Percentiles rank a stretch among this genome's conserved stretches.
Conservation (phyloP, 2,113 vertebrate species). For the Gallinago undulata region DNA sequence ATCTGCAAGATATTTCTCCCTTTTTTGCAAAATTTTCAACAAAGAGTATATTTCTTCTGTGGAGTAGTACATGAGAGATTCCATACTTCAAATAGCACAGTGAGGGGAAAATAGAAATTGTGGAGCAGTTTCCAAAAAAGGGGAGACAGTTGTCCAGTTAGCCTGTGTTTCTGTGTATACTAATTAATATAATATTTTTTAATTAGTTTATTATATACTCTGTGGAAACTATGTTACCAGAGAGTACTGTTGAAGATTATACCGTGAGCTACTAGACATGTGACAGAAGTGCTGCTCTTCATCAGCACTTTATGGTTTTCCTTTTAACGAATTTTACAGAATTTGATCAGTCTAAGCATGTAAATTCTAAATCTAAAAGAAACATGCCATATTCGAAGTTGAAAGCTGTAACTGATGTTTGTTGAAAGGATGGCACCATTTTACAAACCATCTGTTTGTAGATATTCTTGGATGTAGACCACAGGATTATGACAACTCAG, state of each 20-base stretch:
- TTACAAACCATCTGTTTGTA: background rate
- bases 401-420: background rate
- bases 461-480: background rate
- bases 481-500: background rate
- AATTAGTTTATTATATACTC: background rate
- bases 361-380: background rate
- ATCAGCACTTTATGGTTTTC: conserved; percentile 40
- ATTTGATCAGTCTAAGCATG: conserved; percentile 45
- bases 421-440: background rate
- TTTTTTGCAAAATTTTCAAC: background rate
- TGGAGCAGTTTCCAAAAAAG: too few relatives aligned
- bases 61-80: background rate
- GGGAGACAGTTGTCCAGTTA: background rate
- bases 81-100: background rate
- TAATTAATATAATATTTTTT: background rate
- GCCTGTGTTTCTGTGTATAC: background rate
- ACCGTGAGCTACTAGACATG: background rate
- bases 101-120: background rate
- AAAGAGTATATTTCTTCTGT: background rate
- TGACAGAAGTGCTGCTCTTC: background rate
- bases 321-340: background rate
- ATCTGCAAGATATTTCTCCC: background rate
- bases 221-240: background rate
- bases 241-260: background rate
- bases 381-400: background rate